Evolutionary conservation across 2,797 vertebrate genomes (phyloP).

Genomic region (Falco novaeseelandiae): DNA sequence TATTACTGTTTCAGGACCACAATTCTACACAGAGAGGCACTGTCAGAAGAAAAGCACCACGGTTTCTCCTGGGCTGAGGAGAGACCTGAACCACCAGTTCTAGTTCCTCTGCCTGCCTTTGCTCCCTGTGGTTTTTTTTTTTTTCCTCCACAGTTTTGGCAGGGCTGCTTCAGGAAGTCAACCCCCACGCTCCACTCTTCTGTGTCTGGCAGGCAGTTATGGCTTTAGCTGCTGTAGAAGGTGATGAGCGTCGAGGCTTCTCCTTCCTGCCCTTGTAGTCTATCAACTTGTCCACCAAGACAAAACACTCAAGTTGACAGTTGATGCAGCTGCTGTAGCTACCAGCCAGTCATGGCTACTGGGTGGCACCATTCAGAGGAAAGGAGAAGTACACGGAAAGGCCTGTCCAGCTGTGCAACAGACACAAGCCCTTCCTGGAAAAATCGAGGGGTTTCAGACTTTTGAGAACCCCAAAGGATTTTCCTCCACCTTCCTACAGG

Average conservation of each 20-base stretch:
- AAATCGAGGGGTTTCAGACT: background rate
- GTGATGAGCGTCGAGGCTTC: background rate
- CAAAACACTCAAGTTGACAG: background rate
- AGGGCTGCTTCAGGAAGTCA: background rate
- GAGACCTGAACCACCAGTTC: background rate
- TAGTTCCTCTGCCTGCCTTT: slow-evolving; percentile 10
- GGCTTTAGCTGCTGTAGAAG: slow-evolving; percentile 13
- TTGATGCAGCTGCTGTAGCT: slow-evolving; percentile 1
- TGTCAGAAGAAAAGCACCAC: background rate
- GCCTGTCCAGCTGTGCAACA: background rate
- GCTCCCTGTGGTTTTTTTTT: background rate
- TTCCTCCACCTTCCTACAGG: background rate
- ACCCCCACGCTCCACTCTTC: background rate
- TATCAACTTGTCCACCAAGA: background rate
- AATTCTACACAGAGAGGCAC: background rate
- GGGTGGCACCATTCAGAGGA: background rate
- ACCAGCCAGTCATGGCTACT: background rate
- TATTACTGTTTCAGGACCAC: background rate
- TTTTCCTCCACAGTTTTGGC: background rate
- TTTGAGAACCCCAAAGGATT: background rate
- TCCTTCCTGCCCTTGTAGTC: background rate
- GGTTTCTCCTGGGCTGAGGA: background rate
- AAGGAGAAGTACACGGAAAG: slow-evolving; percentile 4
- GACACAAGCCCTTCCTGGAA: background rate
- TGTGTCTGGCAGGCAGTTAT: background rate